Evolutionary conservation across 1,140 invertebrate genomes (phyloP), one percentile per base, ranked within the genome.

Genomic region (Orchesella cincta): DNA sequence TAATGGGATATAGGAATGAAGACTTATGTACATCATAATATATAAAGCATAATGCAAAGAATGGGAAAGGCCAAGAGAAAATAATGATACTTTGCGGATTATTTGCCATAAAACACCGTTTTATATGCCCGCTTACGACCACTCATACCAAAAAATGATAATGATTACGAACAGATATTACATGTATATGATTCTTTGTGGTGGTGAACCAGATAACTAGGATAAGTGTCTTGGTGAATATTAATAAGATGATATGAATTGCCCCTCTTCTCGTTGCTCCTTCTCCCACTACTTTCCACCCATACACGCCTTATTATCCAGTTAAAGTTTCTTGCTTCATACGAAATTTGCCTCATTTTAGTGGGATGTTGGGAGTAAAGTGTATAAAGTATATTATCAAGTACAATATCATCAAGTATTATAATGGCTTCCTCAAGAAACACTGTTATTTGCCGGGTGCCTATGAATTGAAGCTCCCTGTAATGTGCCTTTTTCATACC

Each of bases 71-170:
- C 54, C 8, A 57, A 23, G 54, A 26, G 23, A 57, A 57, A 57
- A 57, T 57, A 57, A 57, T 57, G 54, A 57, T 57, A 57, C 54
- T 57, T 57, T 57, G 54, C 54, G 54, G 54, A 57, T 57, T 57
- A 57, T 57, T 23, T 57, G 54, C 54, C 54, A 57, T 57, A 57
- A 57, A 57, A 57, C 23, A n/a, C 54, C 54, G 26, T 57, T 57
- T 57, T 57, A 57, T 57, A 57, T 26, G 54, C 54, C 54, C 12
- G 54, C 54, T 57, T 57, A 57, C 54, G 54, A 57, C 54, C 54
- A 57, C 54, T 57, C 54, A 5, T 57, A 57, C 54, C 54, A 57
- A 57, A 46, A 57, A 57, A 57, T 57, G 54, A 57, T 57, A 57
- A 57, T 57, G 54, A 57, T 57, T 57, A 46, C 20, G 8, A 46